Percentiles rank a stretch among this genome's conserved stretches.
These are phyloP conservation scores for Pteromalus puparum DNA, from an alignment of 1,140 invertebrate species.

Conservation along the genomic window DNA sequence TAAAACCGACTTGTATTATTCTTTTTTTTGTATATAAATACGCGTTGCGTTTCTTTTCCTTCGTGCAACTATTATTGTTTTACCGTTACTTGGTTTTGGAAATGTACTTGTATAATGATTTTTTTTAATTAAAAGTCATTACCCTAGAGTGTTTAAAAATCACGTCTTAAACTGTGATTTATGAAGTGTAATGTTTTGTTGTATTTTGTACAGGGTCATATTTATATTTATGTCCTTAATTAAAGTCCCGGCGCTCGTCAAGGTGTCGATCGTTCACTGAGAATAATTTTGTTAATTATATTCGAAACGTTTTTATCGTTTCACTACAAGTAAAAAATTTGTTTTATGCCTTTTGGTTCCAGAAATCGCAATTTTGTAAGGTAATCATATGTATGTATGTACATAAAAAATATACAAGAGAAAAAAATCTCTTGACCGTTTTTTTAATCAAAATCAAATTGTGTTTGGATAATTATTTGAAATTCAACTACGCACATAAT, in stretches of 20 bases:
- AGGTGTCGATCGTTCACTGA: constrained; percentile 56
- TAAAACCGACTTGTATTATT: constrained; percentile 14
- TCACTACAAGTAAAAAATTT: not conserved
- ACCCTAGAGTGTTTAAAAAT: constrained; percentile 55
- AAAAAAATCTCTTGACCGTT: not conserved
- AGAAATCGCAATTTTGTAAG: not conserved
- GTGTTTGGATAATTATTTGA: not conserved
- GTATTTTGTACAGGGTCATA: constrained; percentile 59
- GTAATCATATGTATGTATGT: not conserved
- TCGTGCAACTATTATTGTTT: constrained; percentile 35
- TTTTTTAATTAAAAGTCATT: constrained; percentile 57
- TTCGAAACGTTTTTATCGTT: not conserved
- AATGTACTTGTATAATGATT: constrained; percentile 55
- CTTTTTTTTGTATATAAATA: constrained; percentile 25
- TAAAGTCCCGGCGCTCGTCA: constrained; percentile 50
- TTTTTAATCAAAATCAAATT: not conserved
- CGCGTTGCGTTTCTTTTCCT: constrained; percentile 37
- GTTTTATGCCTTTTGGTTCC: not conserved
- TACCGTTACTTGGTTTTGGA: constrained; percentile 54
- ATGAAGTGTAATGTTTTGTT: constrained; percentile 52
- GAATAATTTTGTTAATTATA: constrained; percentile 21
- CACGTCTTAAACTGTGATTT: constrained; percentile 50
- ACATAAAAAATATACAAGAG: not conserved
- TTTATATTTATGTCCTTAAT: constrained; percentile 10
- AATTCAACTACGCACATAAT: not conserved